Evolutionary conservation across 2,113 vertebrate species (phyloP).

Genomic region (Ptilorrhoa leucosticta): DNA sequence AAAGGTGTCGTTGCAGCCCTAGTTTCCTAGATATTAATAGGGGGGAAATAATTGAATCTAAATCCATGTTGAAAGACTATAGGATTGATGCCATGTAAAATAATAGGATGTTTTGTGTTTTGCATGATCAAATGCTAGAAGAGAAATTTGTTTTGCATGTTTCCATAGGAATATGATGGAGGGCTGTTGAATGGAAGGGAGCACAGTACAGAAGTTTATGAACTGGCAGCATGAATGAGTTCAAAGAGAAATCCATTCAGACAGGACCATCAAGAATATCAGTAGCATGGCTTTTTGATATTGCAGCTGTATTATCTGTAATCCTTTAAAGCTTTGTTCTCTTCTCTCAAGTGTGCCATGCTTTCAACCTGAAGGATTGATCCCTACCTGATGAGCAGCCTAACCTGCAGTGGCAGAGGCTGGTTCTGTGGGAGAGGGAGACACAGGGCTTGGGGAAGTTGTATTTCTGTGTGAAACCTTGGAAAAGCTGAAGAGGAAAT

Average conservation of each 20-base stretch:
- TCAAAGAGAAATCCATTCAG: conserved; percentile 14
- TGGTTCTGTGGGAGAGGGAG: background rate
- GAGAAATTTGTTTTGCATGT: background rate
- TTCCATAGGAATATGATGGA: background rate
- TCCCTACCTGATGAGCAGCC: background rate
- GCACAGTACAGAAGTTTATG: background rate
- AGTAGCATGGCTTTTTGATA: background rate
- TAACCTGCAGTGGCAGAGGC: background rate
- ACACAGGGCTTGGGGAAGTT: background rate
- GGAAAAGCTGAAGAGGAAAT: background rate
- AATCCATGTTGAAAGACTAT: background rate
- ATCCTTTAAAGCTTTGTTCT: background rate
- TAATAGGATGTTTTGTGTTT: background rate
- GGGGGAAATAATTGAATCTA: background rate
- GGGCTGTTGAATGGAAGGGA: background rate
- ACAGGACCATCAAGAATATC: background rate
- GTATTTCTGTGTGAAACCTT: background rate
- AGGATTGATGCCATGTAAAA: background rate
- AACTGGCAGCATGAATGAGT: background rate
- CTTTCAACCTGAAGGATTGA: background rate
- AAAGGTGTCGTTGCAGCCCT: background rate
- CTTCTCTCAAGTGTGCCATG: background rate
- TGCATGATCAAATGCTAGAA: background rate
- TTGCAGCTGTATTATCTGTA: background rate
- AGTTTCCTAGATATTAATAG: background rate